phyloP scores from a whole-genome alignment of 2,113 vertebrate species.

The Austrofundulus limnaeus region DNA sequence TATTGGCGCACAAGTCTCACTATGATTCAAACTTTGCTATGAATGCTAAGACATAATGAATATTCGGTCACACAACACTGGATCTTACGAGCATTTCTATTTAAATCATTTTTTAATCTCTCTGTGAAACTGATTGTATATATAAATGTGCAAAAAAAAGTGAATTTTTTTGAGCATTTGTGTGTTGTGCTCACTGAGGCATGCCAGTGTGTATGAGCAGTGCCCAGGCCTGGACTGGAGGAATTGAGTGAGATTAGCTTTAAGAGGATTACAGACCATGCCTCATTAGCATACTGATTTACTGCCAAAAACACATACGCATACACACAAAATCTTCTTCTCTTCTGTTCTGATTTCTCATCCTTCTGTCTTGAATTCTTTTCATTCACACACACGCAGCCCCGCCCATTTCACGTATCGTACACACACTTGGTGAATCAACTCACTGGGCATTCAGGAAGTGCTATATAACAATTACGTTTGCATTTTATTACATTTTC shows the following conservation, averaged over 20 bases:
- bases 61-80: neutral
- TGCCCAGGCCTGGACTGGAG: constrained; percentile 65
- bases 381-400: constrained; percentile 31
- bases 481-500: neutral
- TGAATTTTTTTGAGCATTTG: constrained; percentile 30
- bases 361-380: constrained; percentile 18
- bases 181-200: constrained; percentile 49
- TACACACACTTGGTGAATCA: constrained; percentile 11
- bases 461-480: neutral
- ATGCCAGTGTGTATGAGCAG: constrained; percentile 53
- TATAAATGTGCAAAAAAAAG: constrained; percentile 9
- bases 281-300: constrained; percentile 78
- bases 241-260: constrained; percentile 74
- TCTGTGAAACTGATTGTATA: constrained; percentile 13
- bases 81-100: constrained; percentile 6
- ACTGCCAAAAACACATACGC: constrained; percentile 72
- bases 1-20: constrained; percentile 9
- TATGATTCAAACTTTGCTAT: constrained; percentile 23
- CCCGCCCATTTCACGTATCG: constrained; percentile 21
- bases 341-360: constrained; percentile 28
- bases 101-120: constrained; percentile 7
- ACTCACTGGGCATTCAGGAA: constrained; percentile 37
- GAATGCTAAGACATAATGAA: neutral
- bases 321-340: constrained; percentile 53
- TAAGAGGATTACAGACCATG: constrained; percentile 78